Evolutionary conservation across 2,113 vertebrate species (phyloP).

Genomic region (Scomber colias): DNA sequence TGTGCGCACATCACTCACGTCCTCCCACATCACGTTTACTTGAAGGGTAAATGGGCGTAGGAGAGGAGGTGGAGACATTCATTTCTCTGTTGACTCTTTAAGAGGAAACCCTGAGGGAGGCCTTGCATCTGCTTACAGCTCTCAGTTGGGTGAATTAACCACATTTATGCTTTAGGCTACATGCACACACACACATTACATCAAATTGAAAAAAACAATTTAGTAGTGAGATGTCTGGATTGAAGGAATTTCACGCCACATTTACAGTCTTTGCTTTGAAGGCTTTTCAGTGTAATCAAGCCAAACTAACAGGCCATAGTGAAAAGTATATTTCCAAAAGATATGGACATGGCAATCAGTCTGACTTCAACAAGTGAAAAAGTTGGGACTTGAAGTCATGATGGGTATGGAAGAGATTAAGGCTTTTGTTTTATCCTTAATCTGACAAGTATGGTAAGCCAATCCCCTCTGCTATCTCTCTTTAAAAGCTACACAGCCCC

Average conservation of each 20-base stretch:
- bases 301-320: slow-evolving; percentile 20
- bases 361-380: slow-evolving; percentile 49
- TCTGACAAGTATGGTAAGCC: slow-evolving; percentile 46
- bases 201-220: slow-evolving; percentile 33
- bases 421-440: slow-evolving; percentile 54
- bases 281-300: slow-evolving; percentile 28
- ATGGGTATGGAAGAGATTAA: slow-evolving; percentile 38
- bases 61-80: slow-evolving; percentile 55
- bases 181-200: slow-evolving; percentile 38
- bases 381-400: slow-evolving; percentile 13
- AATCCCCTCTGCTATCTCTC: slow-evolving; percentile 34
- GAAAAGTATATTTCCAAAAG: slow-evolving; percentile 12
- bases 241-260: slow-evolving; percentile 51
- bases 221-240: slow-evolving; percentile 43
- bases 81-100: slow-evolving; percentile 67
- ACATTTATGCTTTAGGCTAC: slow-evolving; percentile 50
- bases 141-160: slow-evolving; percentile 63
- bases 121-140: slow-evolving; percentile 55
- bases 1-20: slow-evolving; percentile 15
- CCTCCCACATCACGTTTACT: slow-evolving; percentile 43
- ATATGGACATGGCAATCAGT: slow-evolving; percentile 14
- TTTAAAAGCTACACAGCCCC: slow-evolving; percentile 11
- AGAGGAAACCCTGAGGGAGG: slow-evolving; percentile 68
- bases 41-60: slow-evolving; percentile 41
- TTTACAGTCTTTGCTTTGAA: slow-evolving; percentile 57